A percentile compares a stretch with the other conserved stretches of the same genome.
These are phyloP conservation scores for Mystacides longicornis DNA, from an alignment of 2,888 invertebrate species.

Conservation along the genomic window DNA sequence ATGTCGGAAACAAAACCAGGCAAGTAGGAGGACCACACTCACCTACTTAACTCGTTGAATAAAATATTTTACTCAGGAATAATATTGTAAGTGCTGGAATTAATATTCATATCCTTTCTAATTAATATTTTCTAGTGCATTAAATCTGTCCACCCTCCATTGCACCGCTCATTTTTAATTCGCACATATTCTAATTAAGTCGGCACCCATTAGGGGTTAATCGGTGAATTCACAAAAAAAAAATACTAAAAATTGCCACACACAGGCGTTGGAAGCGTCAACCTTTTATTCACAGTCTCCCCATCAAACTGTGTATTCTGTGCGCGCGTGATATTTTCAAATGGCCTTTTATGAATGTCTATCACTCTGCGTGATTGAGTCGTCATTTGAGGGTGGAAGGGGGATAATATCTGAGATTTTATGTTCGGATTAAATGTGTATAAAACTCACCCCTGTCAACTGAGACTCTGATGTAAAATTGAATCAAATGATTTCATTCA, in stretches of 20 bases:
- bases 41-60: background rate
- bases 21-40: background rate
- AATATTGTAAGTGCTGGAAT: background rate
- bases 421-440: constrained; percentile 25
- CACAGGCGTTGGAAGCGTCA: background rate
- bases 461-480: constrained; percentile 1
- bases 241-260: background rate
- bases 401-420: constrained; percentile 22
- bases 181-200: background rate
- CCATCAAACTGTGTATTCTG: background rate
- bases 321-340: background rate
- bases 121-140: background rate
- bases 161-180: background rate
- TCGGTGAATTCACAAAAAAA: background rate
- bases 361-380: constrained; percentile 26
- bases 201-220: background rate
- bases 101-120: constrained; percentile 1
- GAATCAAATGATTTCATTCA: constrained; percentile 17
- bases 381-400: constrained; percentile 19
- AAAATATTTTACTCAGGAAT: constrained; percentile 1
- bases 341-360: constrained; percentile 19
- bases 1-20: no score
- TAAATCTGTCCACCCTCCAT: background rate
- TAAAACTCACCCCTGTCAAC: constrained; percentile 17
- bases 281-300: background rate